These are phyloP conservation scores for Lontra canadensis DNA, from an alignment of 2,113 vertebrate genomes.

Conservation along the genomic window DNA sequence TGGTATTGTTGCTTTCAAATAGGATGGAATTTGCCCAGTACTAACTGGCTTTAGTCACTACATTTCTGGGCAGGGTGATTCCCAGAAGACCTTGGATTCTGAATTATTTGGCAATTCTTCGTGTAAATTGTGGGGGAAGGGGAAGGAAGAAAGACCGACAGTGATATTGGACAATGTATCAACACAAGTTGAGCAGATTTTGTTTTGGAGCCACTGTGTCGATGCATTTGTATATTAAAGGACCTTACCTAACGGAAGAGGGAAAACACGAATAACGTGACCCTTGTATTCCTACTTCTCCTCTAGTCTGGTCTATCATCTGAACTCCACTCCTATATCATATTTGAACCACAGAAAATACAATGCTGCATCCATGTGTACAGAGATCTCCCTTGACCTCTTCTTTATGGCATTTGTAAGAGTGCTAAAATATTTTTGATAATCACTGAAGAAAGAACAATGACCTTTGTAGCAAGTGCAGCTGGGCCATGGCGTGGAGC, in stretches of 20 bases:
- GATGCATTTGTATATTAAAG: background rate
- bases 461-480: slow-evolving; percentile 1
- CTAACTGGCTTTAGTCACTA: background rate
- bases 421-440: background rate
- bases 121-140: background rate
- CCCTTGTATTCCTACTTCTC: background rate
- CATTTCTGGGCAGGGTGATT: background rate
- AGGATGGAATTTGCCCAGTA: background rate
- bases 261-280: background rate
- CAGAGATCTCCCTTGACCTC: background rate
- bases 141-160: background rate
- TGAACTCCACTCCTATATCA: background rate
- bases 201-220: background rate
- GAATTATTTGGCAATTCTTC: background rate
- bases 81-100: background rate
- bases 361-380: background rate
- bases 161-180: background rate
- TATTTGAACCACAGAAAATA: background rate
- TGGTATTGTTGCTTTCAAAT: background rate
- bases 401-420: background rate
- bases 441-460: background rate
- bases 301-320: background rate
- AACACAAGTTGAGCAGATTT: background rate
- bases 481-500: background rate
- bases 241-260: background rate